Percentiles rank a stretch among this genome's conserved stretches.
Evolutionary conservation across 2,888 invertebrate species (phyloP).

Genomic region (Nineta flava): DNA sequence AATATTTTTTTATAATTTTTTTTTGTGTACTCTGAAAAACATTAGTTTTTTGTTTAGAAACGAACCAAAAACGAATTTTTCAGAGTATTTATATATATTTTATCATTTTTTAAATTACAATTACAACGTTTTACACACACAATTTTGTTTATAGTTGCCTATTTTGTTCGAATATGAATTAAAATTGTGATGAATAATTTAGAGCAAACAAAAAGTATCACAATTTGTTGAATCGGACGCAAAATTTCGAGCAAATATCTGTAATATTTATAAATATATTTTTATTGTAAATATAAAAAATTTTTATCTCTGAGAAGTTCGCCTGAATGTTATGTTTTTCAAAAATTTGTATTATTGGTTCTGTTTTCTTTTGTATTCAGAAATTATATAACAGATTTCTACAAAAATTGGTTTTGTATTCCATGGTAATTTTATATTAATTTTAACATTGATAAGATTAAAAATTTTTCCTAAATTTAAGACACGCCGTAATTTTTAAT

Average conservation of each 20-base stretch:
- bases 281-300: background rate
- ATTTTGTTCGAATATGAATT: no score
- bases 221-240: no score
- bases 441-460: background rate
- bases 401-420: background rate
- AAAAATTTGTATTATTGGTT: background rate
- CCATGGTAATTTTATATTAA: background rate
- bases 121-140: no score
- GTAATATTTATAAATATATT: background rate
- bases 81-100: no score
- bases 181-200: background rate
- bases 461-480: slow-evolving; percentile 7
- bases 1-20: no score
- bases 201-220: background rate
- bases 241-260: background rate
- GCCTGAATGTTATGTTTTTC: slow-evolving; percentile 3
- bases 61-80: no score
- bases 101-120: no score
- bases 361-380: background rate
- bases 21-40: no score
- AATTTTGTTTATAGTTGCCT: no score
- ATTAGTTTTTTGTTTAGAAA: no score
- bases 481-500: slow-evolving; percentile 6
- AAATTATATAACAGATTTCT: background rate
- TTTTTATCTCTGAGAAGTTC: slow-evolving; percentile 1